These are phyloP conservation scores for Acrossocheilus wenchowensis DNA, from an alignment of 2,797 vertebrate genomes.

Conservation along the genomic window DNA sequence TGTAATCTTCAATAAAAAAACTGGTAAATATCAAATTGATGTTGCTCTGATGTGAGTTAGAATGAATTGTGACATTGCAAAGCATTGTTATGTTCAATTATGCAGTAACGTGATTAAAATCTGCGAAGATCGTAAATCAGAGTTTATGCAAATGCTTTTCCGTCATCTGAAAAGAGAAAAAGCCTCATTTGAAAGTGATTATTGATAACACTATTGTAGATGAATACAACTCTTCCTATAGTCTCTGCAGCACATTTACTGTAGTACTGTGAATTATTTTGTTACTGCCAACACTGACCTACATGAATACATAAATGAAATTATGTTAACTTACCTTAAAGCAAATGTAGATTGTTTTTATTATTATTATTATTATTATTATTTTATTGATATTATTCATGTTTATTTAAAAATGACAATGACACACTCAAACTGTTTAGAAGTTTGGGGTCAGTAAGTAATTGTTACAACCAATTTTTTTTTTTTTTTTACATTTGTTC, in stretches of 20 bases:
- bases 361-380: too few species aligned
- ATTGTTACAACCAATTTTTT: background rate
- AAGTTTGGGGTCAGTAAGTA: background rate
- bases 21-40: background rate
- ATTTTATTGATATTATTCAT: background rate
- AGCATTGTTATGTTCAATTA: conserved; percentile 7
- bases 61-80: background rate
- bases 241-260: conserved; percentile 3
- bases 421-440: background rate
- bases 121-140: background rate
- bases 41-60: background rate
- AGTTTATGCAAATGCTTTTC: background rate
- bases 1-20: background rate
- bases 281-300: background rate
- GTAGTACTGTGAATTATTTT: background rate
- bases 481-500: background rate
- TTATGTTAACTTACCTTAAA: background rate
- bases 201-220: background rate
- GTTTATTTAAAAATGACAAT: background rate
- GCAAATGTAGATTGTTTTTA: background rate
- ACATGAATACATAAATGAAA: background rate
- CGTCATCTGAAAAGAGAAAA: background rate
- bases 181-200: background rate
- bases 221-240: background rate
- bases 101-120: background rate